Evolutionary conservation across 2,797 vertebrate species (phyloP).

Genomic region (Diplodus sargus): DNA sequence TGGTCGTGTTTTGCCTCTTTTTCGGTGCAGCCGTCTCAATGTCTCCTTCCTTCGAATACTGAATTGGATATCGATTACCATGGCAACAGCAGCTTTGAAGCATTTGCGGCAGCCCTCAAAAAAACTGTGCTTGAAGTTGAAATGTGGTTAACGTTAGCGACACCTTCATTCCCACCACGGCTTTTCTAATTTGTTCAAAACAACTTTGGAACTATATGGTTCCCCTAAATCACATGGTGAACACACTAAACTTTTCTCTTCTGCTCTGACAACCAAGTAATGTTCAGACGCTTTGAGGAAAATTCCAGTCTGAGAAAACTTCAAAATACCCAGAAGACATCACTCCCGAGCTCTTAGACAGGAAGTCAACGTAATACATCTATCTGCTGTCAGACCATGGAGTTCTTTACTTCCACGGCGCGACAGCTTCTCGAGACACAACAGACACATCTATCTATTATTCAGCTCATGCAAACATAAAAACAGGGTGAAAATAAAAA

Average conservation of each 20-base stretch:
- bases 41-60: too few relatives aligned
- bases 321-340: conserved; percentile 43
- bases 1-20: too few relatives aligned
- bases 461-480: conserved; percentile 48
- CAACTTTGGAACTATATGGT: not conserved
- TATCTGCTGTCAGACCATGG: conserved; percentile 52
- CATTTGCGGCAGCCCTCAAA: too few relatives aligned
- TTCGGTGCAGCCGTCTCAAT: too few relatives aligned
- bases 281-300: conserved; percentile 20
- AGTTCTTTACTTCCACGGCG: conserved; percentile 26
- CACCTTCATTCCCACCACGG: not conserved
- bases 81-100: too few relatives aligned
- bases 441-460: conserved; percentile 54
- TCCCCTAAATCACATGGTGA: not conserved
- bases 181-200: not conserved
- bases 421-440: conserved; percentile 23
- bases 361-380: conserved; percentile 43
- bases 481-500: conserved; percentile 19
- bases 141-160: not conserved
- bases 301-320: conserved; percentile 26
- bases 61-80: too few relatives aligned
- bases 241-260: conserved; percentile 5
- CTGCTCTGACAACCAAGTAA: conserved; percentile 9
- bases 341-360: conserved; percentile 23
- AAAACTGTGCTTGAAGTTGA: not conserved